Base-by-base conservation (phyloP, 2,888 invertebrate genomes). In the Cataglyphis livida region DNA sequence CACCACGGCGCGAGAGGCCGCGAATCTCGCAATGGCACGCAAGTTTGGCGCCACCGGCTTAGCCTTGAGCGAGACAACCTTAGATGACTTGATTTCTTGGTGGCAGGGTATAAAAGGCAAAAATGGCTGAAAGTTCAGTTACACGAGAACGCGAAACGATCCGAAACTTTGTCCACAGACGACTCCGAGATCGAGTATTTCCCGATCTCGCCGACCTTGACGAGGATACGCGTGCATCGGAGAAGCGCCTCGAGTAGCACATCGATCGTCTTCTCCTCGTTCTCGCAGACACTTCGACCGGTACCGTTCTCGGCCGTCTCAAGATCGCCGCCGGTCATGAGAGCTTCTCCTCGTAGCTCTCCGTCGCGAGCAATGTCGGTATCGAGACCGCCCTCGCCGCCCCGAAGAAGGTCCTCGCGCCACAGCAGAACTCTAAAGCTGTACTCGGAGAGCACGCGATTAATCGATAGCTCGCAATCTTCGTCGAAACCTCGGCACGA, bases 121-220 rank as follows among this genome's bases (percentile, higher is more conserved):
- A 64, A 68, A 51, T 1, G 81, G 82, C 65, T 57, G 18, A 51
- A 41, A 85, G 83, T 85, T 86, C 76, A 78, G 86, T 83, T 83
- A 81, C 86, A 83, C 87, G 35, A 85, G 81, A 85, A 57, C 18
- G 21, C 32, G 59, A 21, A 51, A 57, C 78, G 65, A 85, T 81
- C 81, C 61, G 83, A 85, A 88, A 89, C 91, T 93, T 87, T 94
- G 93, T 59, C 95, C 96, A 95, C 97, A 97, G 97, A 97, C 95
- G 96, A 97, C 93, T 95, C 96, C 92, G 96, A 97, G 95, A 96
- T 97, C 94, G 97, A 98, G 95, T 98, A 97, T 95, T 97, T 97
- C 95, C 97, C 97, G 93, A 97, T 97, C 92, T 97, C 97, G 87
- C 96, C 97, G 70, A 97, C 97, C 89, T 95, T 97, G 93, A 98